A percentile compares a stretch with the other conserved stretches of the same genome.
phyloP scores from a whole-genome alignment of 1,140 invertebrate genomes.

The Papilio polytes region DNA sequence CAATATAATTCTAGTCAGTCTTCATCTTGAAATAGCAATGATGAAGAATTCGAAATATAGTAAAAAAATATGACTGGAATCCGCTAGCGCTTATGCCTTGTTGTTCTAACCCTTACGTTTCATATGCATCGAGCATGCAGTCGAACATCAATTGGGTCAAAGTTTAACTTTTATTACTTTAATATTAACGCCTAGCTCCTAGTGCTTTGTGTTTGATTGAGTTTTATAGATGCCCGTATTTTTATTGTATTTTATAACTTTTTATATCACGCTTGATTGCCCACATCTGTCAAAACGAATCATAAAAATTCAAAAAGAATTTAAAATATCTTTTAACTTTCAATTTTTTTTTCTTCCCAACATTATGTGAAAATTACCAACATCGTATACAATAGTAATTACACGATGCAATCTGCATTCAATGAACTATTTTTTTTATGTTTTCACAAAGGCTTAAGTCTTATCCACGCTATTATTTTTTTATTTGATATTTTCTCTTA shows the following conservation, averaged over 20 bases:
- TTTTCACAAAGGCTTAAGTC: background rate
- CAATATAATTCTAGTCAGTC: no score
- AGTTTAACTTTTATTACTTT: conserved; percentile 32
- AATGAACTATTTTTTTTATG: background rate
- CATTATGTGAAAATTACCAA: background rate
- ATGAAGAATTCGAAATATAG: background rate
- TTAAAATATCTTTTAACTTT: no score
- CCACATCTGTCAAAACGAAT: background rate
- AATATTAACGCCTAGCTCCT: background rate
- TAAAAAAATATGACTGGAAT: background rate
- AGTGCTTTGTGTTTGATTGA: background rate
- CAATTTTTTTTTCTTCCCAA: background rate
- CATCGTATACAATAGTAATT: background rate
- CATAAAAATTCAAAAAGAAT: no score
- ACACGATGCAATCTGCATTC: background rate
- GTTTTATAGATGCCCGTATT: conserved; percentile 5
- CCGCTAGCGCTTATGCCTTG: conserved; percentile 7
- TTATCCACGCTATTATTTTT: background rate
- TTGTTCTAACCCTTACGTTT: background rate
- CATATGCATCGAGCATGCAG: conserved; percentile 21
- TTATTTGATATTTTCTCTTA: background rate
- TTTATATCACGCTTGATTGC: background rate
- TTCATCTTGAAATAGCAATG: no score
- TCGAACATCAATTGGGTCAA: conserved; percentile 24
- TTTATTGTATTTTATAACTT: background rate